Base-by-base conservation (phyloP, 2,113 vertebrate species). In the Mixornis gularis region DNA sequence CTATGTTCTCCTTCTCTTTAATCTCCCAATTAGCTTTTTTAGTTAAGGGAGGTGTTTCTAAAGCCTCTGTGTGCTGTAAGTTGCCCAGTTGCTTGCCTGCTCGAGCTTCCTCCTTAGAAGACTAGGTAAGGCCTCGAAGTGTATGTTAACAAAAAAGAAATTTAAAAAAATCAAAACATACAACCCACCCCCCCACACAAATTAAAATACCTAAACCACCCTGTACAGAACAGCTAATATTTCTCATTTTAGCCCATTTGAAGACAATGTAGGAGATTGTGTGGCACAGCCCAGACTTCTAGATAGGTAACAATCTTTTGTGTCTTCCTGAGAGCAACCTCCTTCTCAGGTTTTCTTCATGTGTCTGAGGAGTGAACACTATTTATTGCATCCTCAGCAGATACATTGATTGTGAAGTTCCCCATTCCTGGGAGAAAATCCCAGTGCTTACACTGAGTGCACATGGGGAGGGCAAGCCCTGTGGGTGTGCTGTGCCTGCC, bases 11-110 rank as follows among this genome's bases (percentile, higher is more conserved):
- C 51, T 90, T 87, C 94, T 51, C 60, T 93, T 72, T 87, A 78
- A 65, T 96, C 97, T 91, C 87, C 53, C 68, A 70, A 81, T 91
- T 92, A 92, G 88, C 79, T 91, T 94, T 83, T 95, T 86, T 94
- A 85, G 84, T 79, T 94, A 90, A 81, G 82, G 88, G 95, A 91
- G 80, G 44, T 95, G 76, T 85, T 95, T 94, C 73, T 70, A 84
- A 84, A 79, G 78, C 66, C 48, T 95, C 63, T 83, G 26, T 71
- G 13, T 52, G 59, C 56, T 91, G 79, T 58, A 48, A 29, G 40
- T 78, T 71, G 84, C 84, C 19, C 79, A 24, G 48, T 64, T 25
- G 2, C 46, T 79, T 4, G 1, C 55, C 30, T 87, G 13, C 69
- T 89, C 43, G 44, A 19, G 62, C 51, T n/a, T 84, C 66, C 64